Base-by-base conservation (phyloP, 2,113 vertebrate species). In the Caranx ignobilis region DNA sequence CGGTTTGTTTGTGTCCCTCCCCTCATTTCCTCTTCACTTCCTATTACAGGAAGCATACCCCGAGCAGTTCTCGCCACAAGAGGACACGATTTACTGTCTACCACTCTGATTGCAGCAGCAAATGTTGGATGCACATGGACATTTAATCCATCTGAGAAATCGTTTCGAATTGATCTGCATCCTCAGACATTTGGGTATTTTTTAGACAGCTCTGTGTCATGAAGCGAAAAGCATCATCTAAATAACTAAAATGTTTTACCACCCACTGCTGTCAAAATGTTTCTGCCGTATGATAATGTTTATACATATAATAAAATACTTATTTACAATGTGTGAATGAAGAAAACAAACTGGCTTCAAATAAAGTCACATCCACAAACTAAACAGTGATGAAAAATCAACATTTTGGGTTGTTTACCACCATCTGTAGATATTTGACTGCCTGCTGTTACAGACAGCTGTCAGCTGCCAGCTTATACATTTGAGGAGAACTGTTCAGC, bases 21-120 rank as follows among this genome's bases (percentile, higher is more conserved):
- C 68, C 11, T 81, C 75, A 75, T 86, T 86, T 88, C 85, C 73
- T 80, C 37, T 66, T 57, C 48, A 50, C 37, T 82, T 81, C 60
- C 60, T 74, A 76, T 56, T 5, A 72, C 74, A 77, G 75, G 59
- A 83, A 88, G 48, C 6, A 37, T 11, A 56, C 48, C 64, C 59
- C 43, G 34, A 43, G 55, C 34, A 62, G 11, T 6, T 3, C 21
- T 47, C 2, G 2, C 9, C 47, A 65, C 8, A 41, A 57, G 6
- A 68, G 3, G 26, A 57, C n/a, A 13, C 10, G 9, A 43, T 48
- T 74, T 65, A 63, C 48, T 32, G 37, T 52, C 35, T 19, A 69
- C 15, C 26, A 10, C 19, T 66, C 45, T 21, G 57, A 56, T 57
- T 32, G 41, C 32, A 68, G 43, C 16, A 56, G 12, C n/a, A 75